Evolutionary conservation across 1,140 invertebrate genomes (phyloP).

Genomic region (Metopolophium dirhodum): DNA sequence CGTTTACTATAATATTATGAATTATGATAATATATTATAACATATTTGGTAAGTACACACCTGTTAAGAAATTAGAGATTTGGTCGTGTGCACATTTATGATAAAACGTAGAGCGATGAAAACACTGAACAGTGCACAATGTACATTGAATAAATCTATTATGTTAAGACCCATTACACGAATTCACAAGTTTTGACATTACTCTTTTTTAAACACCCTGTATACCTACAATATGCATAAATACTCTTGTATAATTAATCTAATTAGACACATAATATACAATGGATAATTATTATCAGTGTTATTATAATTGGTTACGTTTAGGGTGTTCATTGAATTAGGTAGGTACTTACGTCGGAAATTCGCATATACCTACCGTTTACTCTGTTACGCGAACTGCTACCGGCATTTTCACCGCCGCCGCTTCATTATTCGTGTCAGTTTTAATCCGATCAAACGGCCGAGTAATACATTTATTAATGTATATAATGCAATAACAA

Average conservation of each 20-base stretch:
- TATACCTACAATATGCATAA: not conserved
- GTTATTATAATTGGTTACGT: not conserved
- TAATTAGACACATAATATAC: not conserved
- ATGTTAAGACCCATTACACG: not conserved
- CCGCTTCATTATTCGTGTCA: not conserved
- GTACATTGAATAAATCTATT: not conserved
- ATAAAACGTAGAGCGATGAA: too few relatives aligned
- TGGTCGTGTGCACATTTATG: too few relatives aligned
- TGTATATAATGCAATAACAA: not conserved
- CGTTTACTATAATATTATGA: too few relatives aligned
- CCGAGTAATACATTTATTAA: not conserved
- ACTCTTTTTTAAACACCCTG: not conserved
- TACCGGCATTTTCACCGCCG: not conserved
- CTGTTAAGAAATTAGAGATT: too few relatives aligned
- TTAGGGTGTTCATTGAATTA: not conserved
- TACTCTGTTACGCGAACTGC: not conserved
- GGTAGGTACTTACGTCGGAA: too few relatives aligned
- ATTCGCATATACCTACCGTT: not conserved
- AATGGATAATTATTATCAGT: not conserved
- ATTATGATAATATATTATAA: too few relatives aligned
- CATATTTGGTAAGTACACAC: too few relatives aligned
- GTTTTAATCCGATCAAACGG: not conserved
- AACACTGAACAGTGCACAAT: too few relatives aligned
- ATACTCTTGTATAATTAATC: not conserved
- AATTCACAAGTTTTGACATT: not conserved